Conservation (phyloP, 2,113 vertebrate species). For the Zosterops pallidus region DNA sequence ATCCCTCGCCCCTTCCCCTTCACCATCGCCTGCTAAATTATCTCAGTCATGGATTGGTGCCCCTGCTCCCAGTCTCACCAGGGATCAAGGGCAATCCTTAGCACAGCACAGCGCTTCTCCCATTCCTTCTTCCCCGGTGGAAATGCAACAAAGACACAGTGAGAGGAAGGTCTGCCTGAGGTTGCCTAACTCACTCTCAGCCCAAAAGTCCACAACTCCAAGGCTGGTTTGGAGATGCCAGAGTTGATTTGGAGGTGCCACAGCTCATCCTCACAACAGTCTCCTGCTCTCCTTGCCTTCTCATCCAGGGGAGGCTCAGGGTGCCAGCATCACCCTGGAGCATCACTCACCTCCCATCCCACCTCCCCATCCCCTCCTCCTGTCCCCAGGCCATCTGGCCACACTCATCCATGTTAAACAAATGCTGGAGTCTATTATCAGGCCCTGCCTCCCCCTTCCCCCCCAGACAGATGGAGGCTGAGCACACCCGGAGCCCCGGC, state of each 20-base stretch:
- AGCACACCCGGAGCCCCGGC: slow-evolving; percentile 16
- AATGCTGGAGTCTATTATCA: slow-evolving; percentile 66
- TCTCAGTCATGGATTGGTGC: not conserved
- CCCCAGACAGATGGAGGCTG: slow-evolving; percentile 66
- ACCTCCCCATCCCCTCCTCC: not conserved
- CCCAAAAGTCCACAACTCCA: not conserved
- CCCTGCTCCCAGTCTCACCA: not conserved
- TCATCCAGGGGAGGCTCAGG: not conserved
- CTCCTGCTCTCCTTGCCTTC: not conserved
- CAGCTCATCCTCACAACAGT: not conserved
- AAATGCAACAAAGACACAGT: not conserved
- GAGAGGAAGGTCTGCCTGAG: not conserved
- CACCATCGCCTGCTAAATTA: not conserved
- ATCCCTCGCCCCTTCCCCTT: not conserved
- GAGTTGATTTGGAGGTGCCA: not conserved
- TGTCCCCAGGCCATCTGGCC: slow-evolving; percentile 63
- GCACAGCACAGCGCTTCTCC: accelerated
- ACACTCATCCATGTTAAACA: slow-evolving; percentile 69
- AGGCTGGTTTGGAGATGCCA: not conserved
- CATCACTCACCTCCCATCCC: not conserved
- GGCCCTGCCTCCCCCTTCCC: slow-evolving; percentile 37
- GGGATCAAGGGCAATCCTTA: not conserved
- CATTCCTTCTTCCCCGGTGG: not conserved
- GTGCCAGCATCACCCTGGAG: not conserved
- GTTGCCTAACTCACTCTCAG: not conserved